These are phyloP conservation scores for Nudaria mundana DNA, from an alignment of 2,888 invertebrate genomes.

Conservation along the genomic window DNA sequence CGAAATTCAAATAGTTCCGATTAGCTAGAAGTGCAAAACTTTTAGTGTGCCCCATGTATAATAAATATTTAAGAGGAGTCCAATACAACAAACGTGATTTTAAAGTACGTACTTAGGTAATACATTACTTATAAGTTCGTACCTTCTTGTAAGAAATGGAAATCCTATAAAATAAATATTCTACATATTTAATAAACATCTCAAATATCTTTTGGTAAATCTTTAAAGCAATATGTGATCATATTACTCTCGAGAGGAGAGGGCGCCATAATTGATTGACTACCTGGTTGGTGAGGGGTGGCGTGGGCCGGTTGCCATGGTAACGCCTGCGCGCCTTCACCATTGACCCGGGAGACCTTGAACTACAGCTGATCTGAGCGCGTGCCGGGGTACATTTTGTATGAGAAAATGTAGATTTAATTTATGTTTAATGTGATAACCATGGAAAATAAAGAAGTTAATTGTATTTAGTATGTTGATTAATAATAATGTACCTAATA, in stretches of 20 bases:
- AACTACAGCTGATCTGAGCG: conserved; percentile 69
- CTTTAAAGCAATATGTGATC: conserved; percentile 12
- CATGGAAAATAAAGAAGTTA: no score
- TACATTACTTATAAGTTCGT: no score
- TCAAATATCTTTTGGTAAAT: not conserved
- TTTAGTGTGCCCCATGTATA: no score
- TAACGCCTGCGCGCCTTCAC: conserved; percentile 66
- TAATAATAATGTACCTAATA: no score
- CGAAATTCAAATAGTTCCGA: no score
- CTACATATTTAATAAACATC: not conserved
- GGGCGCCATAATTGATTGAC: conserved; percentile 67
- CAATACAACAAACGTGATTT: no score
- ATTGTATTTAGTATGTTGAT: no score
- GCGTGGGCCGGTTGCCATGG: conserved; percentile 71
- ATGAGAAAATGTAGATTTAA: conserved; percentile 1
- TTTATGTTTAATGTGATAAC: no score
- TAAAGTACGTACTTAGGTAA: no score
- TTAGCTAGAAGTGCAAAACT: no score
- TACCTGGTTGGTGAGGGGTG: conserved; percentile 65
- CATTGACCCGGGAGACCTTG: conserved; percentile 76
- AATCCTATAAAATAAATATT: not conserved
- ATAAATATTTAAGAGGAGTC: no score
- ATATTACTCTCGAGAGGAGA: conserved; percentile 6
- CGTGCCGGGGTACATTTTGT: conserved; percentile 19
- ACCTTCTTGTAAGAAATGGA: no score